phyloP scores from a whole-genome alignment of 1,140 invertebrate species.

The Heliconius himera region DNA sequence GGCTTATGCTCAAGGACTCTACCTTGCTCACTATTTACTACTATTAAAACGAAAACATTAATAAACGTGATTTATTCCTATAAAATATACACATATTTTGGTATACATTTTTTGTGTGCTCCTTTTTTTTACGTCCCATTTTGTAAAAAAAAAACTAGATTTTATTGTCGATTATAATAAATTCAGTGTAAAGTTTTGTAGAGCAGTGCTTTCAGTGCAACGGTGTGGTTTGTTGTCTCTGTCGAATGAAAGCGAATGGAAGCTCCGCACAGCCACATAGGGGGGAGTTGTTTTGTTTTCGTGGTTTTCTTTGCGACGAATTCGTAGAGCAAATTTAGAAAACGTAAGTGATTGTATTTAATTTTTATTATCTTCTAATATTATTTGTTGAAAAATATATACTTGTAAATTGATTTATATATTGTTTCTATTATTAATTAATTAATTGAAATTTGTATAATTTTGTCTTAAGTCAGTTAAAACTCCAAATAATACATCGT shows the following conservation, averaged over 20 bases:
- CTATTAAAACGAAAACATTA: slow-evolving; percentile 29
- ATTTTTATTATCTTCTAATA: not conserved
- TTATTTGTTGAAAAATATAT: not conserved
- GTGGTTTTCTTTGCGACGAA: slow-evolving; percentile 65
- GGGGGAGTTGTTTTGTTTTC: slow-evolving; percentile 71
- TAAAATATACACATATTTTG: slow-evolving; percentile 23
- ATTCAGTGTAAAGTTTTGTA: slow-evolving; percentile 67
- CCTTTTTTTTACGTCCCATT: slow-evolving; percentile 11
- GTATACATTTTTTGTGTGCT: slow-evolving; percentile 26
- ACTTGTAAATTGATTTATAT: not conserved
- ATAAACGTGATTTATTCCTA: slow-evolving; percentile 45
- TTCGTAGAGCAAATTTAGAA: slow-evolving; percentile 65
- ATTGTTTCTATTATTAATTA: no score
- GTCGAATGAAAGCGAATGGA: slow-evolving; percentile 70
- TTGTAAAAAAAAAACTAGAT: slow-evolving; percentile 34
- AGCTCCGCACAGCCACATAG: slow-evolving; percentile 54
- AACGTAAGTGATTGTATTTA: slow-evolving; percentile 60
- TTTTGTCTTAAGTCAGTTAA: not conserved
- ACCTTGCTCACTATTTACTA: slow-evolving; percentile 61
- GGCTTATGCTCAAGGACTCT: slow-evolving; percentile 55
- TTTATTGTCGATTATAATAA: slow-evolving; percentile 32
- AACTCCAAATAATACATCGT: not conserved
- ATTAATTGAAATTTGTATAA: not conserved
- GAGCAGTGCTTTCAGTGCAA: slow-evolving; percentile 74
- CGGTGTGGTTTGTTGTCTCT: slow-evolving; percentile 65